Evolutionary conservation across 1,140 invertebrate species (phyloP), one percentile per base, ranked within the genome.

Genomic region (Portunus trituberculatus): DNA sequence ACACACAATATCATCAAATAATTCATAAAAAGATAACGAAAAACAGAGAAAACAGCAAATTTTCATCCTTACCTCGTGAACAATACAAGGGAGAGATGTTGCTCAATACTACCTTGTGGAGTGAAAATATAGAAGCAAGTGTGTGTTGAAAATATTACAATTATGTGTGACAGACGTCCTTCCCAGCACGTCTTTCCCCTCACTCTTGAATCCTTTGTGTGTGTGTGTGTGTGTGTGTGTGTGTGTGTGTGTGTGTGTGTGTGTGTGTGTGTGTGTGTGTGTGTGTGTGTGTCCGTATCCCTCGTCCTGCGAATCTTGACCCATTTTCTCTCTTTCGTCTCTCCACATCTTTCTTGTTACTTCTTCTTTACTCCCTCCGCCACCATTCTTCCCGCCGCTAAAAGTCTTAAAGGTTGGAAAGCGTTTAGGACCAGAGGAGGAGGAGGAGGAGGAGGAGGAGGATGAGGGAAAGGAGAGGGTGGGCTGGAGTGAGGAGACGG

Each of bases 361-460:
- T 76, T 20, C n/a, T 20, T 76, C 20, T 20, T 76, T 76, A n/a
- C 52, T 59, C 8, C 52, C 0, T 59, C 52, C 52, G 20, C 67
- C 67, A 1, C 67, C 67, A n/a, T 76, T 76, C 67, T 76, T 20
- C 67, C n/a, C 16, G 8, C 67, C 25, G 67, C 67, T 76, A 76
- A 76, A n/a, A 76, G 25, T 76, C n/a, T 76, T 76, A n/a, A 76
- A 76, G 67, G 67, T n/a, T 76, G n/a, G 67, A 76, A n/a, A 76
- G 67, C 67, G 67, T 76, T 76, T 76, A 76, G 20, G 67, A 76
- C 67, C 67, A n/a, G 67, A n/a, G 20, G 25, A 20, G 20, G 8
- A n/a, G 67, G 20, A n/a, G 20, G 20, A 76, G 59, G 3, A 3
- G 20, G 59, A 31, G 29, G 12, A 8, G 29, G 84, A 31, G 29